These are phyloP conservation scores for Morone saxatilis DNA, from an alignment of 2,113 vertebrate genomes.

Conservation along the genomic window DNA sequence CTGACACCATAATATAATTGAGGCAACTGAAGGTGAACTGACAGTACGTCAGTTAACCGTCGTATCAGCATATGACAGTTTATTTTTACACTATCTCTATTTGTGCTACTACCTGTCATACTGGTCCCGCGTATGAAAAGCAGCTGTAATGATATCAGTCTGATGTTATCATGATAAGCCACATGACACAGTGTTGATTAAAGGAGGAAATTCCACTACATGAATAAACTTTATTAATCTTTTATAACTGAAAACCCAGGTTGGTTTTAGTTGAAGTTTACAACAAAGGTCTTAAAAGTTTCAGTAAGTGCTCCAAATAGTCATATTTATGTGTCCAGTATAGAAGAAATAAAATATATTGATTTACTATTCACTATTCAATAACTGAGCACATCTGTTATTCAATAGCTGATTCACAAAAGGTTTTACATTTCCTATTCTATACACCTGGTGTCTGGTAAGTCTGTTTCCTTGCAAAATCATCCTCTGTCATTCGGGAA, in stretches of 20 bases:
- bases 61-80: background rate
- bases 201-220: constrained; percentile 6
- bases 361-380: constrained; percentile 6
- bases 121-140: background rate
- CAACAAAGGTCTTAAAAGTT: background rate
- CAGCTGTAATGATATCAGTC: background rate
- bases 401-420: constrained; percentile 3
- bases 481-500: constrained; percentile 56
- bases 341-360: background rate
- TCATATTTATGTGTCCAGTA: background rate
- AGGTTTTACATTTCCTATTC: constrained; percentile 26
- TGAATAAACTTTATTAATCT: too few relatives aligned
- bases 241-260: too few relatives aligned
- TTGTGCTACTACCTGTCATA: background rate
- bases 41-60: too few relatives aligned
- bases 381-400: constrained; percentile 13
- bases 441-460: constrained; percentile 39
- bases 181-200: background rate
- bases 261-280: background rate
- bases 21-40: background rate
- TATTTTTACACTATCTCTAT: background rate
- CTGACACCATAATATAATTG: background rate
- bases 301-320: background rate
- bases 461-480: constrained; percentile 13
- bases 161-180: background rate